These are phyloP conservation scores for Acanthacorydalis orientalis DNA, from an alignment of 2,888 invertebrate genomes.

Conservation along the genomic window DNA sequence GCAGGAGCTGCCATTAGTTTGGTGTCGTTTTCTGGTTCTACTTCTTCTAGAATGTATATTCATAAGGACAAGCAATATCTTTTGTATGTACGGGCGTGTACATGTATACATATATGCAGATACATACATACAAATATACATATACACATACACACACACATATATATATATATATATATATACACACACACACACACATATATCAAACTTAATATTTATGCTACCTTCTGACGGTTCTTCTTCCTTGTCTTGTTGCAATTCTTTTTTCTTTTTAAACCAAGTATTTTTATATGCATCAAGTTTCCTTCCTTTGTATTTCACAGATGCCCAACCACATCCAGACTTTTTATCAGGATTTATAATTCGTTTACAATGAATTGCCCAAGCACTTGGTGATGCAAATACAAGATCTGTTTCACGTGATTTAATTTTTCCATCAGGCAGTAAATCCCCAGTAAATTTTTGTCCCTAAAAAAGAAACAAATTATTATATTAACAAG, in stretches of 20 bases:
- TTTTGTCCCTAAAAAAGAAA: conserved; percentile 54
- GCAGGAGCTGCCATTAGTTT: conserved; percentile 32
- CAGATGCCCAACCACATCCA: conserved; percentile 87
- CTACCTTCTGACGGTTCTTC: conserved; percentile 13
- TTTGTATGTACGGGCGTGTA: too few species aligned
- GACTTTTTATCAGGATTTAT: conserved; percentile 85
- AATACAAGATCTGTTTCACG: conserved; percentile 78
- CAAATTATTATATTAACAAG: background rate
- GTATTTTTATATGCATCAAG: conserved; percentile 76
- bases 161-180: too few species aligned
- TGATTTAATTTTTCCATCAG: conserved; percentile 77
- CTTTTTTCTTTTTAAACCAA: conserved; percentile 52
- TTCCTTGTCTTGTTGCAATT: conserved; percentile 20
- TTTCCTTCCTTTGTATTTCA: conserved; percentile 74
- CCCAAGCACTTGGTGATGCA: conserved; percentile 84
- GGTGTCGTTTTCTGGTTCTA: conserved; percentile 38
- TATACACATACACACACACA: too few species aligned
- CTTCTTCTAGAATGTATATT: conserved; percentile 24
- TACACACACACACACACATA: background rate
- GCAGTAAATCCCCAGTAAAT: conserved; percentile 71
- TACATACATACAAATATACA: too few species aligned
- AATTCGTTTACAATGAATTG: conserved; percentile 77
- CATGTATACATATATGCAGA: too few species aligned
- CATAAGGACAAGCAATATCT: too few species aligned
- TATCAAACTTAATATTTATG: background rate